Conservation (phyloP, 35 echinoderm and acorn worm species). For the Apostichopus parvimensis region DNA sequence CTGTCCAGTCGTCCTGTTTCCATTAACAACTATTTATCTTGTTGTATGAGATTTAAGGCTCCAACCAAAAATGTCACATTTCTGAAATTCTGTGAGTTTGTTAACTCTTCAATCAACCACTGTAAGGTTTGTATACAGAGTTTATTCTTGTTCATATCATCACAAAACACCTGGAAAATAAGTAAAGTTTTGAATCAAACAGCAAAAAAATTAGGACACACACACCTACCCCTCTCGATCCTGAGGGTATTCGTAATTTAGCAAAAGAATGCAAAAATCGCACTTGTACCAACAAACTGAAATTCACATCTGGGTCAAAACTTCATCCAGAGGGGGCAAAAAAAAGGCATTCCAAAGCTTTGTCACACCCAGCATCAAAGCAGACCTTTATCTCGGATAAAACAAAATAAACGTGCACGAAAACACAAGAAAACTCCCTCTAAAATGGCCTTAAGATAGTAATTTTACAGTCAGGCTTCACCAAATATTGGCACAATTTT, state of each 20-base stretch:
- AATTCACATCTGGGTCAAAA: constrained; percentile 13
- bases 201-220: too few species aligned
- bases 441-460: not conserved
- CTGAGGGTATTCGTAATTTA: not conserved
- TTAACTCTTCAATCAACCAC: too few species aligned
- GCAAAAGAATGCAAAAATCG: not conserved
- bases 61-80: too few species aligned
- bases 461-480: not conserved
- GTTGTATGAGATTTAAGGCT: too few species aligned
- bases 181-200: too few species aligned
- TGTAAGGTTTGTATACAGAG: too few species aligned
- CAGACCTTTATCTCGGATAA: not conserved
- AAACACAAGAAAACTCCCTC: not conserved
- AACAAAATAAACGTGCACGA: not conserved
- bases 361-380: not conserved
- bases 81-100: too few species aligned
- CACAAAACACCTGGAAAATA: too few species aligned
- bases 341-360: not conserved
- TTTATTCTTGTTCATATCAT: too few species aligned
- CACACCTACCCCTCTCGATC: not conserved
- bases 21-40: too few species aligned
- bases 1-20: too few species aligned
- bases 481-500: not conserved
- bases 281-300: not conserved
- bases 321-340: not conserved